These are phyloP conservation scores for Orchesella cincta DNA, from an alignment of 1,140 invertebrate species.

Conservation along the genomic window DNA sequence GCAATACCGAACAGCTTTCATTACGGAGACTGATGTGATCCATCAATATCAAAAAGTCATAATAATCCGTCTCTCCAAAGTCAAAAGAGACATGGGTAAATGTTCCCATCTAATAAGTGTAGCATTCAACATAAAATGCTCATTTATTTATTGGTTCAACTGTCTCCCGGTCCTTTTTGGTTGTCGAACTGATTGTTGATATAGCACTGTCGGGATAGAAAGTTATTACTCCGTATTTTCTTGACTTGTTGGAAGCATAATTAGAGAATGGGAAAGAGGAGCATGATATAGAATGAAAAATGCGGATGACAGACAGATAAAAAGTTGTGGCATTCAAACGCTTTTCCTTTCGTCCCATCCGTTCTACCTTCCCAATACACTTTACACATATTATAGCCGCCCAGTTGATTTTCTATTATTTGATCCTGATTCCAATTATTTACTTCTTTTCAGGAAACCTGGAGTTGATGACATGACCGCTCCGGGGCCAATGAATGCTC, in stretches of 20 bases:
- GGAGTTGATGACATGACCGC: conserved; percentile 46
- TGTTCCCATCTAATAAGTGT: background rate
- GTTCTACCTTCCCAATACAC: too few species aligned
- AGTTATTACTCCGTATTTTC: too few species aligned
- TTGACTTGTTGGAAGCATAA: background rate
- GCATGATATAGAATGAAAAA: background rate
- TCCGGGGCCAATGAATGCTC: conserved; percentile 40
- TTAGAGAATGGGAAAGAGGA: background rate
- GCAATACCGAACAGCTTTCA: background rate
- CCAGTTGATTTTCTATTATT: too few species aligned
- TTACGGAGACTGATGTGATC: background rate
- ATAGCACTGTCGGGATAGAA: background rate
- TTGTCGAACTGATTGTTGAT: background rate
- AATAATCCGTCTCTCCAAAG: background rate
- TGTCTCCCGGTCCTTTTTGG: background rate
- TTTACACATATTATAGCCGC: too few species aligned
- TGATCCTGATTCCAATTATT: conserved; percentile 10
- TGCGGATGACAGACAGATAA: background rate
- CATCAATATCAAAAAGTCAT: conserved; percentile 24
- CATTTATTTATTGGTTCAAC: conserved; percentile 16
- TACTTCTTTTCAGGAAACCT: conserved; percentile 45
- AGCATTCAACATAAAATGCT: background rate
- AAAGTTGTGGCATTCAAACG: too few species aligned
- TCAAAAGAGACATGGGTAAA: background rate
- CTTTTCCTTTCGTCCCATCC: too few species aligned